These are phyloP conservation scores for Anas platyrhynchos DNA, from an alignment of 2,113 vertebrate genomes.

Conservation along the genomic window DNA sequence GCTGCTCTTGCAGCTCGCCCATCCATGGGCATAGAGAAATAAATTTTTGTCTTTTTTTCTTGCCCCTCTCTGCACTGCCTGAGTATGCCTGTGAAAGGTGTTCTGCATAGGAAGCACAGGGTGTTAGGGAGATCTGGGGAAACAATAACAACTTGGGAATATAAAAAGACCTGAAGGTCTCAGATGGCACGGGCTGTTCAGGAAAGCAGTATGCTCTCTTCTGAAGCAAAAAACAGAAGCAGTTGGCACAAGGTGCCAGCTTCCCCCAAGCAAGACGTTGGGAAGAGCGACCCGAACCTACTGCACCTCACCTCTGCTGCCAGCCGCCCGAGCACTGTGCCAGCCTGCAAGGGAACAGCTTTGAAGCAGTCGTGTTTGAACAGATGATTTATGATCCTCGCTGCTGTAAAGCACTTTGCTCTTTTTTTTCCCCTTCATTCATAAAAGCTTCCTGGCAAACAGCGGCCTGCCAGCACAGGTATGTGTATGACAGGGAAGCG, in stretches of 20 bases:
- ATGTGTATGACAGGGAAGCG: background rate
- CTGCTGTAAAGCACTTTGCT: background rate
- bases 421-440: background rate
- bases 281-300: accelerated
- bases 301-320: background rate
- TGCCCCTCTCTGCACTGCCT: background rate
- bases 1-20: background rate
- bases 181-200: background rate
- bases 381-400: background rate
- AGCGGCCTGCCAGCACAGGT: background rate
- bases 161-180: background rate
- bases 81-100: background rate
- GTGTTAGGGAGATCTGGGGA: background rate
- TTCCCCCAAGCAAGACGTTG: background rate
- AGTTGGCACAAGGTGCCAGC: background rate
- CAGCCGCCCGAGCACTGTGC: background rate
- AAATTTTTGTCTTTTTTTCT: background rate
- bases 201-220: background rate
- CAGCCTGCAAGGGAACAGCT: background rate
- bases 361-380: background rate
- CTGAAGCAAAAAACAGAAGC: background rate
- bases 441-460: background rate
- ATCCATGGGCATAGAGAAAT: background rate
- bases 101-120: background rate
- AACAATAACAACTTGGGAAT: background rate